These are phyloP conservation scores for Crenuchus spilurus DNA, from an alignment of 2,797 vertebrate species.

Conservation along the genomic window DNA sequence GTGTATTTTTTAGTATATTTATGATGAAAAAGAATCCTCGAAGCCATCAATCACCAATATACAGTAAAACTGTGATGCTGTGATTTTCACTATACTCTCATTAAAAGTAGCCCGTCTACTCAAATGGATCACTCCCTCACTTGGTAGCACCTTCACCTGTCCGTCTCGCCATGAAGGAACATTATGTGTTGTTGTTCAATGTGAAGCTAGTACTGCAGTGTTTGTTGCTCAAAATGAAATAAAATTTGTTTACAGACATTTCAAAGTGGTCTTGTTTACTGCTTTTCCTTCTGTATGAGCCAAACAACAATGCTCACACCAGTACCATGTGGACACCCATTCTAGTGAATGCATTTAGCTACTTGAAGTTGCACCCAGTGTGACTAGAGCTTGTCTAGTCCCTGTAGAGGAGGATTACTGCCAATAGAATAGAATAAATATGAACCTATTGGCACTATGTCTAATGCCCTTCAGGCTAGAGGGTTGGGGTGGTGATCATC, in stretches of 20 bases:
- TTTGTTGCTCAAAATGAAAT: constrained; percentile 58
- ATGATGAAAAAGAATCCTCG: background rate
- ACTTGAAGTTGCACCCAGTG: no score
- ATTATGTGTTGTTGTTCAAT: constrained; percentile 42
- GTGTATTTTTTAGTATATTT: background rate
- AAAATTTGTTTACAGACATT: constrained; percentile 56
- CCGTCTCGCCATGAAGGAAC: constrained; percentile 28
- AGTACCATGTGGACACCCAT: no score
- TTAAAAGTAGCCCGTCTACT: background rate
- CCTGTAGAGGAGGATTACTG: no score
- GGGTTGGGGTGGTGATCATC: no score
- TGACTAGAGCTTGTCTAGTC: no score
- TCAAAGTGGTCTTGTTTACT: background rate
- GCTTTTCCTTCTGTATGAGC: no score
- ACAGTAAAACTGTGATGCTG: constrained; percentile 32
- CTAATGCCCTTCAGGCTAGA: no score
- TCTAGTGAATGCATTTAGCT: no score
- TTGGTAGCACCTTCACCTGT: constrained; percentile 8
- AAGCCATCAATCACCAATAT: background rate
- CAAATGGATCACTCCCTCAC: constrained; percentile 5
- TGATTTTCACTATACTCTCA: constrained; percentile 8
- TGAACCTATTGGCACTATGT: no score
- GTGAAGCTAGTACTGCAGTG: constrained; percentile 52
- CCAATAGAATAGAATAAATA: no score
- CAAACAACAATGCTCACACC: no score